Conservation (phyloP, 1,140 invertebrate species). For the Apis laboriosa region DNA sequence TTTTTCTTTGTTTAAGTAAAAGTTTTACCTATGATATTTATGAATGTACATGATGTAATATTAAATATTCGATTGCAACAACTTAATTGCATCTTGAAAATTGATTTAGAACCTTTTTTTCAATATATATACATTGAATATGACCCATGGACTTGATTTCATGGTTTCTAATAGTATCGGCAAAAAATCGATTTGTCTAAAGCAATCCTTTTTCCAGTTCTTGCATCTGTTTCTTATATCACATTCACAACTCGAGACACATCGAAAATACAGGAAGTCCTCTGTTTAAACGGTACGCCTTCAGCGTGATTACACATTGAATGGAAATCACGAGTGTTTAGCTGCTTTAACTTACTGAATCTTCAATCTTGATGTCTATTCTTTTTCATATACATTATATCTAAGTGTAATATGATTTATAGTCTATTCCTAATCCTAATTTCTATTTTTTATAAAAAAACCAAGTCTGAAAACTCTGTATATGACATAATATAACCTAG, state of each 20-base stretch:
- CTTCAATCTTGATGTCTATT: conserved; percentile 1
- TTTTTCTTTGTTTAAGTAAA: too few relatives aligned
- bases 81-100: too few relatives aligned
- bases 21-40: too few relatives aligned
- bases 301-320: conserved; percentile 17
- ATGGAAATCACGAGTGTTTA: neutral
- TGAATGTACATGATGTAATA: too few relatives aligned
- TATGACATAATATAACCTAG: neutral
- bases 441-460: neutral
- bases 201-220: conserved; percentile 25
- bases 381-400: neutral
- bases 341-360: conserved; percentile 23
- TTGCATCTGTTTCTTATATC: conserved; percentile 53
- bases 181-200: conserved; percentile 52
- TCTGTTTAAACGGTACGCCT: conserved; percentile 38
- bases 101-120: neutral
- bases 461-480: neutral
- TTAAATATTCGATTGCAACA: too few relatives aligned
- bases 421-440: neutral
- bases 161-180: conserved; percentile 48
- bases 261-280: conserved; percentile 40
- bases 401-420: neutral
- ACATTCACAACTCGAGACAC: conserved; percentile 16
- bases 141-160: neutral
- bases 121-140: neutral